These are phyloP conservation scores for Scaptomyza cyrtandrae DNA, from an alignment of 2,888 invertebrate genomes.

Conservation along the genomic window DNA sequence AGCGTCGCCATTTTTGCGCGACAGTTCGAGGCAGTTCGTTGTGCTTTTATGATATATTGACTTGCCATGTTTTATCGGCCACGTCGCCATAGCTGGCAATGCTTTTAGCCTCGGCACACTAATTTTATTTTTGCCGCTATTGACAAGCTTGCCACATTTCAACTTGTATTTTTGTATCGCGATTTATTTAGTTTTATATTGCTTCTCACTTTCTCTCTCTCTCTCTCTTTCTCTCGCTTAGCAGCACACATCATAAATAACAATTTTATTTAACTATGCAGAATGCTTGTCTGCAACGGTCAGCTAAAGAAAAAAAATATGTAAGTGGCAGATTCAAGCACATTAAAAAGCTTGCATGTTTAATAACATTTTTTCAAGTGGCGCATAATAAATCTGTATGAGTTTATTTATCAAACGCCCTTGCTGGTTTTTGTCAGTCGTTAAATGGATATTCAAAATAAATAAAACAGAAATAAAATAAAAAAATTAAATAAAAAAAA, in stretches of 20 bases:
- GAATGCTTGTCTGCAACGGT: constrained; percentile 34
- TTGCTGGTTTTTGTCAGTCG: constrained; percentile 23
- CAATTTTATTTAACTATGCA: constrained; percentile 47
- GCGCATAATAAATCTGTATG: constrained; percentile 55
- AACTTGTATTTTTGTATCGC: constrained; percentile 31
- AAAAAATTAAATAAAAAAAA: not conserved
- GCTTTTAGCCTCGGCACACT: constrained; percentile 69
- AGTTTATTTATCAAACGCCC: constrained; percentile 60
- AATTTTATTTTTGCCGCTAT: constrained; percentile 69
- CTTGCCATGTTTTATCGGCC: constrained; percentile 71
- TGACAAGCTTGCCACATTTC: constrained; percentile 46
- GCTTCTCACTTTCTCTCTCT: not conserved
- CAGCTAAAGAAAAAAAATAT: not conserved
- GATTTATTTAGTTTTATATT: not conserved
- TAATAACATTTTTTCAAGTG: constrained; percentile 45
- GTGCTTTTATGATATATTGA: constrained; percentile 80
- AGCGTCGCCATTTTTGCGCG: constrained; percentile 58
- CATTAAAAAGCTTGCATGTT: constrained; percentile 29
- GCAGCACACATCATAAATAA: constrained; percentile 47
- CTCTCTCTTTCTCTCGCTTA: not conserved
- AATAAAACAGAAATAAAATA: constrained; percentile 15
- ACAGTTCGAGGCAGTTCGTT: constrained; percentile 61
- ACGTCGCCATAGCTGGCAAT: constrained; percentile 50
- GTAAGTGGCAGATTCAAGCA: not conserved
- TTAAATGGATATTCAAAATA: constrained; percentile 48